Conservation (phyloP, 1,140 invertebrate species). For the Ceratosolen fusciceps region DNA sequence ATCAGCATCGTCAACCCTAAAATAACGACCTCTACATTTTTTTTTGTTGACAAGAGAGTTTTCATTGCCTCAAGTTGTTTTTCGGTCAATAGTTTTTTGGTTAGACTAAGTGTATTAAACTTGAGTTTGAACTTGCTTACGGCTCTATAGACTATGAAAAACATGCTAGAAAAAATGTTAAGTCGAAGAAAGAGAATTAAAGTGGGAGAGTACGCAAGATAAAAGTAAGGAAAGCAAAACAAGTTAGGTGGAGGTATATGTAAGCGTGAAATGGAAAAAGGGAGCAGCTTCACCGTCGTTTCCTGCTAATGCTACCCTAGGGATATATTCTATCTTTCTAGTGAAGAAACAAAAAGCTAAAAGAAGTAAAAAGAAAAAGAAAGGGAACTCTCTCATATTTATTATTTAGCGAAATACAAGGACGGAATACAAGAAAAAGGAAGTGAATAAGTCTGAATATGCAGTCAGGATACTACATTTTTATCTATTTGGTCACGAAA, state of each 20-base stretch:
- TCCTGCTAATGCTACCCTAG: constrained; percentile 71
- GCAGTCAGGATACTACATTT: not conserved
- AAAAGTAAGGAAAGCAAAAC: constrained; percentile 50
- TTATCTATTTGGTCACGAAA: not conserved
- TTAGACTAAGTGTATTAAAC: constrained; percentile 65
- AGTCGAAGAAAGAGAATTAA: constrained; percentile 11
- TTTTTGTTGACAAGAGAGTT: not conserved
- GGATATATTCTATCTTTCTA: constrained; percentile 60
- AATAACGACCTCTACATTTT: constrained; percentile 6
- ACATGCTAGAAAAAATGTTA: not conserved
- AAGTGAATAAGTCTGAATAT: constrained; percentile 19
- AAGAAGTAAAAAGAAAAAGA: constrained; percentile 24
- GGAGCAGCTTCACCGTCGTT: constrained; percentile 53
- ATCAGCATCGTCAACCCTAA: constrained; percentile 7
- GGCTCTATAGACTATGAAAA: constrained; percentile 4
- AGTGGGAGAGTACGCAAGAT: constrained; percentile 32
- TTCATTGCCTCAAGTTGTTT: not conserved
- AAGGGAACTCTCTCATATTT: constrained; percentile 66
- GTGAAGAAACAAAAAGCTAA: not conserved
- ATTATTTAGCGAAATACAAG: constrained; percentile 69
- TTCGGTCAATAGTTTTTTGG: constrained; percentile 40
- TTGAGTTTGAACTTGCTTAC: constrained; percentile 53
- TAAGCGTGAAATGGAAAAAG: constrained; percentile 48
- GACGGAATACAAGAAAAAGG: constrained; percentile 45
- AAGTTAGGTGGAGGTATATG: constrained; percentile 51